phyloP scores from a whole-genome alignment of 92 coral and sea anemone species.

The Plumapathes pennacea region DNA sequence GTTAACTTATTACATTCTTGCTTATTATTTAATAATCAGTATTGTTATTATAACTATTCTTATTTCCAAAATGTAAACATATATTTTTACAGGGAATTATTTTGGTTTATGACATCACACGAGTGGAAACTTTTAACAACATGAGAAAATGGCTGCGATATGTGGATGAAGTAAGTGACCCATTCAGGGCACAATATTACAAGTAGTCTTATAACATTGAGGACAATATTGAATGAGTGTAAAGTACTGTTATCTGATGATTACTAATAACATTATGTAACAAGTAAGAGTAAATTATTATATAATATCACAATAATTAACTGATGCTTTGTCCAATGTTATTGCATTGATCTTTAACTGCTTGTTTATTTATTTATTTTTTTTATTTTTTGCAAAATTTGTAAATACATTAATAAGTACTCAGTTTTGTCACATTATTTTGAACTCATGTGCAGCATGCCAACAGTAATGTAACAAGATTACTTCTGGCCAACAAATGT shows the following conservation, averaged over 20 bases:
- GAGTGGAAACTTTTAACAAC: conserved; percentile 86
- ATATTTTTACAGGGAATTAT: conserved; percentile 85
- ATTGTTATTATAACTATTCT: background rate
- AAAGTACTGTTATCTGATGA: background rate
- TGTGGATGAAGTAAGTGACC: conserved; percentile 83
- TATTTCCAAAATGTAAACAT: too few species aligned
- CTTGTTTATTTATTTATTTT: too few species aligned
- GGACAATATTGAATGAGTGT: background rate
- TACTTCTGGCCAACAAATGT: conserved; percentile 89
- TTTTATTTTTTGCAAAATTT: too few species aligned
- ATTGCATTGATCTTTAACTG: too few species aligned
- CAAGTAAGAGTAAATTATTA: too few species aligned
- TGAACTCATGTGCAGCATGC: conserved; percentile 67
- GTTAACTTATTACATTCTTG: too few species aligned
- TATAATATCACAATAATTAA: too few species aligned
- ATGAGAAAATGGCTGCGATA: conserved; percentile 95
- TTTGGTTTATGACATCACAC: conserved; percentile 94
- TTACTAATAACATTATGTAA: too few species aligned
- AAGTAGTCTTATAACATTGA: too few species aligned
- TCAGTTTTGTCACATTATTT: background rate
- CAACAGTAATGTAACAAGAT: conserved; percentile 78
- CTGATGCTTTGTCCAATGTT: too few species aligned
- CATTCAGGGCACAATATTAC: too few species aligned
- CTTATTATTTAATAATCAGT: background rate
- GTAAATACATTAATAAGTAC: too few species aligned